Conservation (phyloP, 2,113 vertebrate species). For the Tetrax tetrax region DNA sequence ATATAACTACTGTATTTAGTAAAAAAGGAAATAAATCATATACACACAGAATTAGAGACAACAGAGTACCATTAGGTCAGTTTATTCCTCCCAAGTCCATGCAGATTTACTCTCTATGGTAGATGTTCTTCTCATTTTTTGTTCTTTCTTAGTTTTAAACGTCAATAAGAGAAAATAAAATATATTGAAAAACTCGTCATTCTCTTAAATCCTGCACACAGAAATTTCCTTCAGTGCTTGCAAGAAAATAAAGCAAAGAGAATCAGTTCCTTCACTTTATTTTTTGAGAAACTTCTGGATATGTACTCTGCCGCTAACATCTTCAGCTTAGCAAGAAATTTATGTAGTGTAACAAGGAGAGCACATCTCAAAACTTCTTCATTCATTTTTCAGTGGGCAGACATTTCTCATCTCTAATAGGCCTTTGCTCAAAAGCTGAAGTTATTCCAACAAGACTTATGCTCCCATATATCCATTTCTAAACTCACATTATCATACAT, state of each 20-base stretch:
- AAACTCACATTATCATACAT: background rate
- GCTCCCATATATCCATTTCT: background rate
- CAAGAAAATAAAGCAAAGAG: background rate
- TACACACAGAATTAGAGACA: background rate
- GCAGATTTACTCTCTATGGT: background rate
- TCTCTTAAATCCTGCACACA: background rate
- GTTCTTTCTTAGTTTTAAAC: background rate
- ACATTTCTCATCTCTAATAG: conserved; percentile 12
- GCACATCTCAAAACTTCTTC: background rate
- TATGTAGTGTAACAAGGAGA: background rate
- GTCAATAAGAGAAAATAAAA: background rate
- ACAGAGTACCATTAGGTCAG: background rate
- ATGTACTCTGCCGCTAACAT: background rate
- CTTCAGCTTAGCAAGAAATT: background rate
- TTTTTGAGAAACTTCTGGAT: background rate
- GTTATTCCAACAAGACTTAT: background rate
- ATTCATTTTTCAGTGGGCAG: conserved; percentile 16
- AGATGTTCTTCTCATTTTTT: background rate
- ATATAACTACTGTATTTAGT: background rate
- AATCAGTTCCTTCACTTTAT: background rate
- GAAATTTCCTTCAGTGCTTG: background rate
- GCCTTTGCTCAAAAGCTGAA: background rate
- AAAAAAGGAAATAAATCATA: background rate
- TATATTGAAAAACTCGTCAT: background rate
- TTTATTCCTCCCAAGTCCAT: background rate